phyloP scores from a whole-genome alignment of 92 coral and sea anemone species.

The Zoanthus solanderi region DNA sequence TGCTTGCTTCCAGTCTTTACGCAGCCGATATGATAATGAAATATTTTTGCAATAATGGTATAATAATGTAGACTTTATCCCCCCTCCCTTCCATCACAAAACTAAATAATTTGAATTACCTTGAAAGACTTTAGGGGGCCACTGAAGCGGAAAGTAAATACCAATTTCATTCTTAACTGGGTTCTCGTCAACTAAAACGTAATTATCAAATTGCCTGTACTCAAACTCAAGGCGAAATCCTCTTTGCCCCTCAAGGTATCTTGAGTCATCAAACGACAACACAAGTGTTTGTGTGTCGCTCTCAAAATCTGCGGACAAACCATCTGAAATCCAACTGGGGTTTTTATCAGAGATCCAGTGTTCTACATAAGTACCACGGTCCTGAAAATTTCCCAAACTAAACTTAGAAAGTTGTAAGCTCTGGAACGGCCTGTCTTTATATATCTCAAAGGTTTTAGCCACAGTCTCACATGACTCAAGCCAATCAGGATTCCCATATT shows the following conservation, averaged over 20 bases:
- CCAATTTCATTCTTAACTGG: slow-evolving; percentile 1
- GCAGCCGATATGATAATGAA: no score
- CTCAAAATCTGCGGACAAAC: slow-evolving; percentile 71
- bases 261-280: slow-evolving; percentile 52
- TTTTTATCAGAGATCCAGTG: slow-evolving; percentile 66
- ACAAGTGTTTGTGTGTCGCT: slow-evolving; percentile 77
- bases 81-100: background rate
- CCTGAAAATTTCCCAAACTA: slow-evolving; percentile 75
- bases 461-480: slow-evolving; percentile 69
- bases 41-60: no score
- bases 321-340: slow-evolving; percentile 8
- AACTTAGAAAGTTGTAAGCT: slow-evolving; percentile 53
- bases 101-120: slow-evolving; percentile 35
- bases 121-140: slow-evolving; percentile 77
- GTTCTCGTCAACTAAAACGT: slow-evolving; percentile 75
- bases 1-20: no score
- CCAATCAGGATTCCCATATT: slow-evolving; percentile 71
- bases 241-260: background rate
- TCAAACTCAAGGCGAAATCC: slow-evolving; percentile 81
- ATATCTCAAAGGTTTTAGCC: slow-evolving; percentile 49
- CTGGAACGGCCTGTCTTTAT: slow-evolving; percentile 58
- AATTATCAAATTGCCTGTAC: slow-evolving; percentile 84
- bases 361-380: slow-evolving; percentile 71
- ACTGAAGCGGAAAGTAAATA: slow-evolving; percentile 70
- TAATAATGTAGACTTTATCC: no score